phyloP scores from a whole-genome alignment of 2,797 vertebrate genomes.

The Carcharodon carcharias region DNA sequence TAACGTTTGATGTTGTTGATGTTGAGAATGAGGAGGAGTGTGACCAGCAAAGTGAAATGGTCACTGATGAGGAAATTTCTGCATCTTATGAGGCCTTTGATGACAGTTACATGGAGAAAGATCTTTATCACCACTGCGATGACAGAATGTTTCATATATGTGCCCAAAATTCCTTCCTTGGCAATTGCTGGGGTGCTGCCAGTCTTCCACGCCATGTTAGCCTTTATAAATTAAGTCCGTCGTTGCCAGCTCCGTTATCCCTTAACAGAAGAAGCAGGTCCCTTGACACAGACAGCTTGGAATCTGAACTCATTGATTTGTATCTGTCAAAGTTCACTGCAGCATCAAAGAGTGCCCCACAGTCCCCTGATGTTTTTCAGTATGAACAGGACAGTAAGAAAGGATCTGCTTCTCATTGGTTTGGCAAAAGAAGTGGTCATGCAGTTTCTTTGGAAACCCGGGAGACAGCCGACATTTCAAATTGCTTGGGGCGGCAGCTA shows the following conservation, averaged over 20 bases:
- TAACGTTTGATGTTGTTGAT: slow-evolving; percentile 91
- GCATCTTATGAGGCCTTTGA: slow-evolving; percentile 80
- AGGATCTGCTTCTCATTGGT: slow-evolving; percentile 47
- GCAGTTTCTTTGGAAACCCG: slow-evolving; percentile 46
- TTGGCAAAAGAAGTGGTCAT: slow-evolving; percentile 52
- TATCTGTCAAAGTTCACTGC: slow-evolving; percentile 47
- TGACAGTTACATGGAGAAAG: slow-evolving; percentile 76
- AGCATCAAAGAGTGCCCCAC: slow-evolving; percentile 47
- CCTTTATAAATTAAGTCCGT: slow-evolving; percentile 64
- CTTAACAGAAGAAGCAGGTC: slow-evolving; percentile 82
- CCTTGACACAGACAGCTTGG: slow-evolving; percentile 80
- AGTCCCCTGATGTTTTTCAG: slow-evolving; percentile 48
- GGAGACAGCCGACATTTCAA: slow-evolving; percentile 47
- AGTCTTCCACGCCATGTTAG: slow-evolving; percentile 85
- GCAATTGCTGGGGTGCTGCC: slow-evolving; percentile 76
- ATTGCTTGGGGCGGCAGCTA: slow-evolving; percentile 52
- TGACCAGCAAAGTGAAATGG: slow-evolving; percentile 79
- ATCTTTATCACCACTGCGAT: slow-evolving; percentile 76
- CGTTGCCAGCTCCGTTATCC: slow-evolving; percentile 66
- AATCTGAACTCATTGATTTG: slow-evolving; percentile 61
- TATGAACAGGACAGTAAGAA: slow-evolving; percentile 51
- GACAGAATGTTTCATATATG: slow-evolving; percentile 72
- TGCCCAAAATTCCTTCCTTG: slow-evolving; percentile 63
- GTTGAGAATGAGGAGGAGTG: slow-evolving; percentile 92
- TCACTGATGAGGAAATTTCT: slow-evolving; percentile 71